Evolutionary conservation across 2,888 invertebrate species (phyloP), one percentile per base, ranked within the genome.

Genomic region (Steromphala cineraria): DNA sequence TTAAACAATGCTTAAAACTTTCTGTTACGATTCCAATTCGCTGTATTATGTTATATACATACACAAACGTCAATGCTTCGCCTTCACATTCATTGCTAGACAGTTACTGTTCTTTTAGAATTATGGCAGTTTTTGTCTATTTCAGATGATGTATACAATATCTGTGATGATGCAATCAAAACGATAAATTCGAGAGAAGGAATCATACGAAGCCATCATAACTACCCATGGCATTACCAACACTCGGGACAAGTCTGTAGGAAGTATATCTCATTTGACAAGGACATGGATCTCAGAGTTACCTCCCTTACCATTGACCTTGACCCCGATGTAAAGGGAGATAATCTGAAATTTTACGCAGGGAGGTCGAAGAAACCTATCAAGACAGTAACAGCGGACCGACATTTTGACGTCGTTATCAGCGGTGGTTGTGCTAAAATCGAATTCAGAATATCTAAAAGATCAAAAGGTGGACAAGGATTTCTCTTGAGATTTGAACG

Each of bases 161-260:
- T 83, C 19, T 83, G 83, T 55, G 78, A 75, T 40, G 46, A 46
- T 46, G 46, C 19, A 36, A 40, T 7, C 4, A 24, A 55, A 67
- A 24, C 67, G 19, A 77, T 83, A 13, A 77, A 67, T 53, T 36
- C 53, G 52, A 53, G 78, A 7, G 46, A 24, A 15, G 82, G 80
- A 15, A 21, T 80, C 53, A 67, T 83, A 8, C 53, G 67, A 28
- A 83, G 83, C 40, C 83, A 82, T 78, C 40, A 31, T 0, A 75
- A 55, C 31, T 82, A 67, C 24, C 82, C 83, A 0, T 83, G 82
- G 83, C 67, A 75, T 77, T 82, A 83, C 53, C 56, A n/a, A 0
- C 19, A 67, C 40, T 19, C 13, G 2, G 36, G 71, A 24, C 36
- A 28, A 2, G 28, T 77, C 0, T 83, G 83, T 67, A 71, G 82